phyloP scores from a whole-genome alignment of 2,888 invertebrate species.

The Leptinotarsa rubiginosa region DNA sequence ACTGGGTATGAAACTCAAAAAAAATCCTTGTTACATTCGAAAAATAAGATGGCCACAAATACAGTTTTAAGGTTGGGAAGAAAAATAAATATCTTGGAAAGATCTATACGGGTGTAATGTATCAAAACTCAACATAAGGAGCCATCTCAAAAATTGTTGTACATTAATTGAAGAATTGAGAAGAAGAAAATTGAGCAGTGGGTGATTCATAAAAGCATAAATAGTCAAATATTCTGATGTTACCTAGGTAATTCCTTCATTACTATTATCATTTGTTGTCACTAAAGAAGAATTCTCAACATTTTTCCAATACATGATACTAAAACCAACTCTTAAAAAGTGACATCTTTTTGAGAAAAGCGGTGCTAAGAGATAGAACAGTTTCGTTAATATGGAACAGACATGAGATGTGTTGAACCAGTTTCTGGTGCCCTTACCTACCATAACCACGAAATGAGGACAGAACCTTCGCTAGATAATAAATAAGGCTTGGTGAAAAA shows the following conservation, averaged over 20 bases:
- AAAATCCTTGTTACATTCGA: no score
- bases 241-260: background rate
- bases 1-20: no score
- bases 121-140: no score
- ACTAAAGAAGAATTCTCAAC: background rate
- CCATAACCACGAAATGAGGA: slow-evolving; percentile 38
- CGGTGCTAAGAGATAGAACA: slow-evolving; percentile 10
- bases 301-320: background rate
- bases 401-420: slow-evolving; percentile 5
- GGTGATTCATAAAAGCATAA: background rate
- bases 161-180: no score
- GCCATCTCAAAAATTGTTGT: no score
- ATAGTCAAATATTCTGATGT: background rate
- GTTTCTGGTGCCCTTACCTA: slow-evolving; percentile 34
- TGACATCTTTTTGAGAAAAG: slow-evolving; percentile 1
- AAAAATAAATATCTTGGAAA: no score
- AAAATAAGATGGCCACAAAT: no score
- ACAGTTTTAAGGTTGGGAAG: no score
- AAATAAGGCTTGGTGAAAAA: slow-evolving; percentile 54
- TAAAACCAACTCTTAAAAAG: slow-evolving; percentile 6
- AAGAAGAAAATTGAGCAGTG: no score
- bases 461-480: slow-evolving; percentile 60
- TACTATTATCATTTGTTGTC: background rate
- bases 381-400: slow-evolving; percentile 15
- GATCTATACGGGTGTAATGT: no score